Conservation (phyloP, 2,113 vertebrate genomes). For the Nesoenas mayeri region DNA sequence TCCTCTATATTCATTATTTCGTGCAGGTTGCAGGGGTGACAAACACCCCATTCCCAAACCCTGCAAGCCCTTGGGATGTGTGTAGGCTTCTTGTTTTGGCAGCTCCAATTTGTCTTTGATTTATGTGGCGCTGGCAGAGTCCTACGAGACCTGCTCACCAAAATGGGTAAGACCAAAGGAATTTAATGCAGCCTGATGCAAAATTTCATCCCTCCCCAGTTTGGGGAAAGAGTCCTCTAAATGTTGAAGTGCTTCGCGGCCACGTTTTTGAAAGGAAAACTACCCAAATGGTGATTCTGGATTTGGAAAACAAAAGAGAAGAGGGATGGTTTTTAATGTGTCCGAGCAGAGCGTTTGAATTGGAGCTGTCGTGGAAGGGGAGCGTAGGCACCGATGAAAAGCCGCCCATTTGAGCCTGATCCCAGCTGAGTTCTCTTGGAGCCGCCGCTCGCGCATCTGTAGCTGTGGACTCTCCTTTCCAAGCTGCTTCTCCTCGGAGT, state of each 20-base stretch:
- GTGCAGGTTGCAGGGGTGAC: background rate
- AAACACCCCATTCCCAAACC: background rate
- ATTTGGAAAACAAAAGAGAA: background rate
- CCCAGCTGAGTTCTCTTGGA: background rate
- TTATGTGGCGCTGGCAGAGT: fast-evolving
- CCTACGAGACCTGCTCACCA: background rate
- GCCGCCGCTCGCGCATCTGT: background rate
- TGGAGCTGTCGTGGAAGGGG: background rate
- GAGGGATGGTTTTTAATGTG: background rate
- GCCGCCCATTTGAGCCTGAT: background rate
- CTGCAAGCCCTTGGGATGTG: background rate
- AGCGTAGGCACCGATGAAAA: background rate
- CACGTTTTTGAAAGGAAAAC: background rate
- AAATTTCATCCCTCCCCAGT: background rate
- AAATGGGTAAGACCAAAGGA: background rate
- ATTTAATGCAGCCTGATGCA: fast-evolving
- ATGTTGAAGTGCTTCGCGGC: fast-evolving
- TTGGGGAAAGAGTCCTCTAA: background rate
- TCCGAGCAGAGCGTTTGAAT: background rate
- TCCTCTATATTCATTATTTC: background rate
- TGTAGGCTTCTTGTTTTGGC: background rate
- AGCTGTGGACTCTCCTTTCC: background rate
- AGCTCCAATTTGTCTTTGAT: background rate
- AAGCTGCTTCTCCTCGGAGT: background rate
- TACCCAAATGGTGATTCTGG: background rate